Evolutionary conservation across 2,888 invertebrate genomes (phyloP).

Genomic region (Drosophila falleni): DNA sequence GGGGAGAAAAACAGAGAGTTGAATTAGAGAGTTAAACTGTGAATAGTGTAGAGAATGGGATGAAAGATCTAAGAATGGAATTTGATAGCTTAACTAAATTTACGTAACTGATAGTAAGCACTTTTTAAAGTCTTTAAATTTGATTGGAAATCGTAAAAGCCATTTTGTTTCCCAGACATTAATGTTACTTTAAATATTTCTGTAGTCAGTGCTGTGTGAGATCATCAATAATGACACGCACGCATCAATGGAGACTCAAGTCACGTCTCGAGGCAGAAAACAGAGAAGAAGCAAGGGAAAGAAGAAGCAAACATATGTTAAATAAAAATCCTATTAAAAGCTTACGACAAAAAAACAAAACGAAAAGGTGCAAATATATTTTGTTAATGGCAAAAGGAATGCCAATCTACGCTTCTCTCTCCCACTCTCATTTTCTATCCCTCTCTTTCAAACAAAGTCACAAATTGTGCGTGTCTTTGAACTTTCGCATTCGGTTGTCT

Average conservation of each 20-base stretch:
- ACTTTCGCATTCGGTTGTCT: constrained; percentile 66
- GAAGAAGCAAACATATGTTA: constrained; percentile 63
- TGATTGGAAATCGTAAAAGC: constrained; percentile 13
- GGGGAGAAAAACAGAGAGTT: no score
- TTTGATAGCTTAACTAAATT: neutral
- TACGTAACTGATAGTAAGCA: neutral
- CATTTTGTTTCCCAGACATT: constrained; percentile 22
- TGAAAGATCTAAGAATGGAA: neutral
- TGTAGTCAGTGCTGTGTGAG: constrained; percentile 44
- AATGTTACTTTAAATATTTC: constrained; percentile 47
- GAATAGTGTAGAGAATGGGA: neutral
- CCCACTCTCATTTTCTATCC: no score
- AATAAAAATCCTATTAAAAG: constrained; percentile 77
- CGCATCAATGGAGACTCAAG: constrained; percentile 53
- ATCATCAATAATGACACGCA: constrained; percentile 58
- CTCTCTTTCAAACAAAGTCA: constrained; percentile 1
- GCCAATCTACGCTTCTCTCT: neutral
- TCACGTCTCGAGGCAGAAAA: constrained; percentile 42
- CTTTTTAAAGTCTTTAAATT: constrained; percentile 11
- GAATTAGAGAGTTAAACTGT: neutral
- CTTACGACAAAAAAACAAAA: constrained; percentile 53
- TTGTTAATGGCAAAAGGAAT: constrained; percentile 67
- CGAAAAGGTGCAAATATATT: constrained; percentile 39
- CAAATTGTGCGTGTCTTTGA: constrained; percentile 58
- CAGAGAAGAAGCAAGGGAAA: neutral